Evolutionary conservation across 2,113 vertebrate species (phyloP).

Genomic region (Pachypanchax playfairii): DNA sequence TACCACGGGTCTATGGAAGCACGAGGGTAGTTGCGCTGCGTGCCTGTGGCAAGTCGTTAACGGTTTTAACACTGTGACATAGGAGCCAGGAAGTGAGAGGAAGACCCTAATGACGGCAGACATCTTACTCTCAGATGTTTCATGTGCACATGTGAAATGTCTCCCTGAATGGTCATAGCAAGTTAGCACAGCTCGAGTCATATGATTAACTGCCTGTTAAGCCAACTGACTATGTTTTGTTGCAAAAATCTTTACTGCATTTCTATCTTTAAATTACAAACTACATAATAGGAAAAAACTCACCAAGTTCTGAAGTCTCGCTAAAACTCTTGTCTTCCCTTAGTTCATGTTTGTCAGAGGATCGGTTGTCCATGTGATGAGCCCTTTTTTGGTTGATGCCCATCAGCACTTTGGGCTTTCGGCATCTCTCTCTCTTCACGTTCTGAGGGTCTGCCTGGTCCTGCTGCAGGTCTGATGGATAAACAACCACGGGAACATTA

Average conservation of each 20-base stretch:
- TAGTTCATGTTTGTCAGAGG: conserved; percentile 52
- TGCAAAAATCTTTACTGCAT: neutral
- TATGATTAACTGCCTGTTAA: conserved; percentile 9
- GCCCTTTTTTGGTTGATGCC: conserved; percentile 23
- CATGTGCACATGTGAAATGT: conserved; percentile 9
- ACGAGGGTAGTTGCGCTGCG: conserved; percentile 31
- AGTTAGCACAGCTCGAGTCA: conserved; percentile 18
- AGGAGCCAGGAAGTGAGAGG: conserved; percentile 65
- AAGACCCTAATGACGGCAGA: conserved; percentile 58
- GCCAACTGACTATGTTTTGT: neutral
- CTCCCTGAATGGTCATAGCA: conserved; percentile 25
- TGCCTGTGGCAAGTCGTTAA: conserved; percentile 75
- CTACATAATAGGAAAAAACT: conserved; percentile 27
- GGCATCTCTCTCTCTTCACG: conserved; percentile 63
- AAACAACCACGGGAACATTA: neutral
- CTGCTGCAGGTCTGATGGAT: conserved; percentile 52
- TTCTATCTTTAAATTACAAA: neutral
- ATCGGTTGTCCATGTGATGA: conserved; percentile 36
- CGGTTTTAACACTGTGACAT: conserved; percentile 76
- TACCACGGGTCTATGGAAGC: conserved; percentile 50
- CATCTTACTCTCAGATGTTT: conserved; percentile 60
- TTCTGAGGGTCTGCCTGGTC: conserved; percentile 49
- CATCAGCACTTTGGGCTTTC: conserved; percentile 63
- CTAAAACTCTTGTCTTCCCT: conserved; percentile 68
- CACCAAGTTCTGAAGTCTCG: conserved; percentile 68